A percentile compares a stretch with the other conserved stretches of the same genome.
phyloP scores from a whole-genome alignment of 92 coral and sea anemone genomes.

The Parazoanthus atlanticus region DNA sequence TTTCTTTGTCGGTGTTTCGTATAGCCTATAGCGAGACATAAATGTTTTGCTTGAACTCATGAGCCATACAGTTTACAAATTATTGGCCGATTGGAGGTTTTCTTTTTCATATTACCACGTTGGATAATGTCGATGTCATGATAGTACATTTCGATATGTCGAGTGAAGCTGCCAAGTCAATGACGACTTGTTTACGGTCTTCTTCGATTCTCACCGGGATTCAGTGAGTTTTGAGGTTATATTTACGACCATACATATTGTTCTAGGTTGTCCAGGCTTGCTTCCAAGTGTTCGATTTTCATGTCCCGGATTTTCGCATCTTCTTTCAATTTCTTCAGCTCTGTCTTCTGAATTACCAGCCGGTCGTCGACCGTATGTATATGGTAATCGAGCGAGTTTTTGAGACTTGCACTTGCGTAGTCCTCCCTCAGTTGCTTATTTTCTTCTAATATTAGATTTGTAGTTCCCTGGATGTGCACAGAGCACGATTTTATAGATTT shows the following conservation, averaged over 20 bases:
- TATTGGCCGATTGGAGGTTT: not conserved
- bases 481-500: not conserved
- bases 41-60: not conserved
- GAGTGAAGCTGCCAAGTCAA: not conserved
- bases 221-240: not conserved
- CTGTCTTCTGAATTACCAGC: not conserved
- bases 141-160: not conserved
- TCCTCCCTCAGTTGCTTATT: not conserved
- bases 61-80: not conserved
- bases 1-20: not conserved
- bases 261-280: not conserved
- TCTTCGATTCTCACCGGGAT: not conserved
- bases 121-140: not conserved
- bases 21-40: too few relatives aligned
- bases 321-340: not conserved
- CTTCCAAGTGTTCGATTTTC: too few relatives aligned
- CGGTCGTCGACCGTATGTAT: not conserved
- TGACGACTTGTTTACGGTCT: not conserved
- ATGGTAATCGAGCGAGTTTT: not conserved
- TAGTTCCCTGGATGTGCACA: not conserved
- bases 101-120: too few relatives aligned
- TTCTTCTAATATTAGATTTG: not conserved
- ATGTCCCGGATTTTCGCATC: too few relatives aligned
- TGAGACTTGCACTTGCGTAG: not conserved
- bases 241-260: slow-evolving; percentile 2